phyloP scores from a whole-genome alignment of 1,140 invertebrate genomes.

The Bombus ignitus region DNA sequence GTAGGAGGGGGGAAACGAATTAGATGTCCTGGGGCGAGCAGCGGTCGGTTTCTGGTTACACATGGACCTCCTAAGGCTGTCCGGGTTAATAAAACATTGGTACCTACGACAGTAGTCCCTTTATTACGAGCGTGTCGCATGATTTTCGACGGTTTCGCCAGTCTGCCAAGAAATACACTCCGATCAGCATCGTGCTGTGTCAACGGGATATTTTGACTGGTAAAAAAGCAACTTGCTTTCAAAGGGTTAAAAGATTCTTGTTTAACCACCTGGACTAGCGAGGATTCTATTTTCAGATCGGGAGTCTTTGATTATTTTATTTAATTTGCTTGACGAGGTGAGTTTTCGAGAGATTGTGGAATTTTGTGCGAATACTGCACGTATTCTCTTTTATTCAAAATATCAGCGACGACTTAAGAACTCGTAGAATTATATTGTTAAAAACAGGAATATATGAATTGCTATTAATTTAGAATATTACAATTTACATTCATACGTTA shows the following conservation, averaged over 20 bases:
- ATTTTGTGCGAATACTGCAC: background rate
- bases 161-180: background rate
- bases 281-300: background rate
- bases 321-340: background rate
- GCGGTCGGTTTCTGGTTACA: conserved; percentile 76
- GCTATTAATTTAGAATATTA: background rate
- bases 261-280: background rate
- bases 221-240: background rate
- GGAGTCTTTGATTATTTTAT: background rate
- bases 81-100: conserved; percentile 73
- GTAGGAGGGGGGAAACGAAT: conserved; percentile 67
- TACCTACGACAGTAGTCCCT: conserved; percentile 41
- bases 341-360: background rate
- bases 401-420: too few relatives aligned
- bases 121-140: background rate
- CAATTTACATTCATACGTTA: background rate
- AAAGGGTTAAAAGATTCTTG: background rate
- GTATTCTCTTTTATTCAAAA: too few relatives aligned
- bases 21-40: conserved; percentile 73
- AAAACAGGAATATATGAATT: background rate
- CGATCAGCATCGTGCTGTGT: background rate
- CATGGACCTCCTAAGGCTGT: conserved; percentile 44
- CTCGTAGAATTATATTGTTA: background rate
- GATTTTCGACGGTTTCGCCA: background rate
- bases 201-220: background rate